Evolutionary conservation across 2,113 vertebrate species (phyloP).

Genomic region (human (Homo sapiens)): GRCh38 chr3:15088501-15089000

Average conservation of each 20-base stretch:
- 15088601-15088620: too few species aligned
- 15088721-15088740: conserved; percentile 4
- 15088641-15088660: too few species aligned
- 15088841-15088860: neutral
- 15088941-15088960: neutral
- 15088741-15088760: neutral
- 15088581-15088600: too few species aligned
- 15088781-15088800: neutral
- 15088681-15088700: conserved; percentile 38
- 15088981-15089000: neutral
- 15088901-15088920: neutral
- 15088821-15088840: neutral
- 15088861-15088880: neutral
- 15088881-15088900: neutral
- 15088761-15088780: neutral
- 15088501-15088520: too few species aligned
- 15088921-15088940: neutral
- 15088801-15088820: neutral
- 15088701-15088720: neutral
- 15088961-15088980: neutral
- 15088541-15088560: too few species aligned
- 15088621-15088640: too few species aligned
- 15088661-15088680: too few species aligned
- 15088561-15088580: too few species aligned
- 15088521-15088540: too few species aligned